phyloP scores from a whole-genome alignment of 2,113 vertebrate species.

The Zingel zingel region DNA sequence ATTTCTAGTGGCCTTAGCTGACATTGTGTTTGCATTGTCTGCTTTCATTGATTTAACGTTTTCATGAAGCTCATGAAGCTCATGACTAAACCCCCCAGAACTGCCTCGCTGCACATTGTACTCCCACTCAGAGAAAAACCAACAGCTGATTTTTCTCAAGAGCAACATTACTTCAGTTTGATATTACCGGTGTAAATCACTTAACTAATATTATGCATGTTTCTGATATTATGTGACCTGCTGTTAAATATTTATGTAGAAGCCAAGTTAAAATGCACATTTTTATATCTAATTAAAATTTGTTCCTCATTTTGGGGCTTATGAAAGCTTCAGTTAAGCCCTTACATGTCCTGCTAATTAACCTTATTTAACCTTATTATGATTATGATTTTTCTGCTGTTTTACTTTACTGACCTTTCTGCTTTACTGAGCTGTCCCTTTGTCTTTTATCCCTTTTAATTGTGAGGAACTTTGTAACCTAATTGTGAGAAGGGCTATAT shows the following conservation, averaged over 20 bases:
- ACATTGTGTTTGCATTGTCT: background rate
- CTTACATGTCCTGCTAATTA: constrained; percentile 53
- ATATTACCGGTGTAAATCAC: background rate
- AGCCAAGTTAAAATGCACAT: constrained; percentile 15
- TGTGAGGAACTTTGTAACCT: constrained; percentile 37
- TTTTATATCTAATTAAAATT: constrained; percentile 27
- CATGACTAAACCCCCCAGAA: background rate
- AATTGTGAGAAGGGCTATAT: constrained; percentile 28
- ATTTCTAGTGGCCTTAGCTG: background rate
- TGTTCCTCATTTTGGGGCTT: constrained; percentile 11
- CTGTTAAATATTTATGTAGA: constrained; percentile 9
- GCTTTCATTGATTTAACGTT: background rate
- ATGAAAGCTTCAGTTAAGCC: constrained; percentile 31
- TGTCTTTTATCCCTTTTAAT: constrained; percentile 49
- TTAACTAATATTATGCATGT: background rate
- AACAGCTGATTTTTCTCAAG: background rate
- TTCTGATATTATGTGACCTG: constrained; percentile 1
- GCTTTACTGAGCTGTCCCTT: constrained; percentile 55
- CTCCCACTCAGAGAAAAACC: background rate
- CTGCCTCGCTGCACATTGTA: background rate
- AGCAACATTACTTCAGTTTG: background rate
- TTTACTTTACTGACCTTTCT: constrained; percentile 60
- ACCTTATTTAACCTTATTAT: constrained; percentile 56
- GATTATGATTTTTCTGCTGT: constrained; percentile 29
- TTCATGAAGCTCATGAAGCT: background rate